These are phyloP conservation scores for Azorinus chamasolen DNA, from an alignment of 2,888 invertebrate genomes.

Conservation along the genomic window DNA sequence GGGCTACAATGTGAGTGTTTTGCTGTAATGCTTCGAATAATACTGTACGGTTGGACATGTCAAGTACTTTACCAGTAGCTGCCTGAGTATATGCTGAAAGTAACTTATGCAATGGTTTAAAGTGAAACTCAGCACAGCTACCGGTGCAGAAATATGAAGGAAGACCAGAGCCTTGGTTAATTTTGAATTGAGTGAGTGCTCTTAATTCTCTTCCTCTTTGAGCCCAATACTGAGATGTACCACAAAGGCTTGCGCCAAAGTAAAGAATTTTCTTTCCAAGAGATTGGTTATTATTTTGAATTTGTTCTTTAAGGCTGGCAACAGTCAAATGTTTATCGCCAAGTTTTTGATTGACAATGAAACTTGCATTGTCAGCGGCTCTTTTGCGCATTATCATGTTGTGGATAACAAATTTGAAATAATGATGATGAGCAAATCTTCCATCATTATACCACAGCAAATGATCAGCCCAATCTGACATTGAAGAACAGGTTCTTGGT, in stretches of 20 bases:
- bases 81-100: constrained; percentile 2
- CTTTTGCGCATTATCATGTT: constrained; percentile 65
- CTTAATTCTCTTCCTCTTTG: constrained; percentile 46
- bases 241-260: constrained; percentile 46
- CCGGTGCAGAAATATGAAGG: constrained; percentile 69
- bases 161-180: constrained; percentile 52
- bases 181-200: constrained; percentile 46
- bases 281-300: constrained; percentile 49
- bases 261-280: constrained; percentile 53
- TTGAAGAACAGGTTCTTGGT: constrained; percentile 37
- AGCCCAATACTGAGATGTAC: constrained; percentile 60
- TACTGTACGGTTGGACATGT: background rate
- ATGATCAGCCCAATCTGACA: constrained; percentile 54
- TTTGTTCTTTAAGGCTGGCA: constrained; percentile 43
- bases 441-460: constrained; percentile 57
- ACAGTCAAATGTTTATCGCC: constrained; percentile 60
- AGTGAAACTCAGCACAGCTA: constrained; percentile 70
- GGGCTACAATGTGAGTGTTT: no score
- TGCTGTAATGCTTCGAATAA: constrained; percentile 14
- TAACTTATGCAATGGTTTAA: constrained; percentile 60
- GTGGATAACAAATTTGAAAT: constrained; percentile 64
- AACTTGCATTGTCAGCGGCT: constrained; percentile 54
- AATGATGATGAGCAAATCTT: no score
- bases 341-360: constrained; percentile 61
- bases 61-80: no score